phyloP scores from a whole-genome alignment of 37 sponge, comb jelly and placozoan species.

The Spongilla lacustris region DNA sequence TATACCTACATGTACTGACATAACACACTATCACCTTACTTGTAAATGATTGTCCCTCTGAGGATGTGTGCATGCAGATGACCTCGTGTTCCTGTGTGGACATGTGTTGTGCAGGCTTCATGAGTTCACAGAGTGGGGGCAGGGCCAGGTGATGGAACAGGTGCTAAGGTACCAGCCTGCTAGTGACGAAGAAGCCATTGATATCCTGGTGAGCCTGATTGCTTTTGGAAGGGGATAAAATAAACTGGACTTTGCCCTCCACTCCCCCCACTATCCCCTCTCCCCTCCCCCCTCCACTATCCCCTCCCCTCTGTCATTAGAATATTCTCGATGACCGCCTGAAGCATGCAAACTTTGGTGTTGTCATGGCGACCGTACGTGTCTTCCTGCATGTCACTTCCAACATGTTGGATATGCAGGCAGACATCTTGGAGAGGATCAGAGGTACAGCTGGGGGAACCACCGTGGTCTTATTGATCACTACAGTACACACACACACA shows the following conservation, averaged over 20 bases:
- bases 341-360: slow-evolving; percentile 84
- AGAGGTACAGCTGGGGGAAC: slow-evolving; percentile 33
- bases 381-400: slow-evolving; percentile 87
- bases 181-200: slow-evolving; percentile 85
- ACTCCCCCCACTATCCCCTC: not conserved
- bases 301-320: slow-evolving; percentile 24
- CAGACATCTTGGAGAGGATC: slow-evolving; percentile 73
- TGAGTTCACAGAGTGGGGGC: slow-evolving; percentile 96
- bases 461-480: not conserved
- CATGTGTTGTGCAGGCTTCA: slow-evolving; percentile 46
- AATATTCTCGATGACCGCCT: slow-evolving; percentile 73
- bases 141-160: slow-evolving; percentile 80
- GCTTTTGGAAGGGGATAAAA: not conserved
- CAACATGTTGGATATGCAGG: slow-evolving; percentile 69
- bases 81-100: not conserved
- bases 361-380: slow-evolving; percentile 71
- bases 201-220: slow-evolving; percentile 75
- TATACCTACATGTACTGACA: too few relatives aligned
- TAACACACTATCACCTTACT: too few relatives aligned
- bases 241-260: not conserved
- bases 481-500: not conserved
- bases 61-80: too few relatives aligned
- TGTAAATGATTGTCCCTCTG: too few relatives aligned
- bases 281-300: not conserved
- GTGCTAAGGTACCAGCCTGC: slow-evolving; percentile 71